These are phyloP conservation scores for Hyperoplus lanceolatus DNA, from an alignment of 2,797 vertebrate genomes.

Conservation along the genomic window DNA sequence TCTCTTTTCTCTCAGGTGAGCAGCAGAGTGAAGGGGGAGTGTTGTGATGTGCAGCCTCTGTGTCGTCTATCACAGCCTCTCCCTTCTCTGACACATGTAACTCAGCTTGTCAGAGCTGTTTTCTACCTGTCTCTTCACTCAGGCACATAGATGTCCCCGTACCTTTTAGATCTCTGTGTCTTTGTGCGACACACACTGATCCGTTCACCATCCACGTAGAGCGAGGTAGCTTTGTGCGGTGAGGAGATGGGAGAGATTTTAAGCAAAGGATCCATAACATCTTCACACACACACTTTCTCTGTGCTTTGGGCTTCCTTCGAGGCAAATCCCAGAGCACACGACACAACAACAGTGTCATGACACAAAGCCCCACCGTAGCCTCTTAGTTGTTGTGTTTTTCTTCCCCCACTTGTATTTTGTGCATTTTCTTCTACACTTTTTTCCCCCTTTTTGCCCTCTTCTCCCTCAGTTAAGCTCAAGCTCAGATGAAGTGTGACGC, in stretches of 20 bases:
- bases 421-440: conserved; percentile 29
- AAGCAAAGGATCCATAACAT: conserved; percentile 50
- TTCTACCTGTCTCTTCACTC: conserved; percentile 64
- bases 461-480: conserved; percentile 11
- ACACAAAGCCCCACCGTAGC: conserved; percentile 30
- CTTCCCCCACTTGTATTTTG: conserved; percentile 21
- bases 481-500: conserved; percentile 59
- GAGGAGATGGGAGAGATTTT: conserved; percentile 63
- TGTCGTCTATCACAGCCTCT: conserved; percentile 61
- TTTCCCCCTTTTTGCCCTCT: conserved; percentile 23
- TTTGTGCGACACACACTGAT: conserved; percentile 58
- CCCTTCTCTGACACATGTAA: conserved; percentile 70
- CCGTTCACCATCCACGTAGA: conserved; percentile 41
- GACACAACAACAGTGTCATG: conserved; percentile 48
- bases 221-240: conserved; percentile 29
- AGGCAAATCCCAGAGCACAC: conserved; percentile 69
- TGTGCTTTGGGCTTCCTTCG: conserved; percentile 70
- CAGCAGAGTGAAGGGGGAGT: conserved; percentile 53
- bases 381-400: conserved; percentile 16
- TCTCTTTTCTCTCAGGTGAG: conserved; percentile 59
- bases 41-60: conserved; percentile 72
- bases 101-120: conserved; percentile 76
- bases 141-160: conserved; percentile 53
- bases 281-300: conserved; percentile 61
- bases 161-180: conserved; percentile 52